A percentile compares a stretch with the other conserved stretches of the same genome.
These are phyloP conservation scores for Acanthopleura granulata DNA, from an alignment of 2,888 invertebrate genomes.

Conservation along the genomic window DNA sequence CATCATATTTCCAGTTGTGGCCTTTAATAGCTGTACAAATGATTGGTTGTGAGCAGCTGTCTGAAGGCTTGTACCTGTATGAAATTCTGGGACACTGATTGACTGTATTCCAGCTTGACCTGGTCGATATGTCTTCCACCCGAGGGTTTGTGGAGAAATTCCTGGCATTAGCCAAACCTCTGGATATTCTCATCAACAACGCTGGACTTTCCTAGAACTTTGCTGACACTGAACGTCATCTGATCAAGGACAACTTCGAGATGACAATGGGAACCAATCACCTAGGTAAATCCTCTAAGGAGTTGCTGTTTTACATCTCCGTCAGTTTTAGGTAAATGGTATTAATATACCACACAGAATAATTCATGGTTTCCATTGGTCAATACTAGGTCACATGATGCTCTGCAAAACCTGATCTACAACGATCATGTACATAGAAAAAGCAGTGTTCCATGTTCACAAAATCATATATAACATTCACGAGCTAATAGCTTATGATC, in stretches of 20 bases:
- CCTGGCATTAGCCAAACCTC: slow-evolving; percentile 53
- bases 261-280: slow-evolving; percentile 58
- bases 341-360: too few species aligned
- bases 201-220: slow-evolving; percentile 80
- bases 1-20: too few species aligned
- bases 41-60: background rate
- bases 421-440: too few species aligned
- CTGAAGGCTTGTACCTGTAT: background rate
- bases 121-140: slow-evolving; percentile 47
- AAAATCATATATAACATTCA: too few species aligned
- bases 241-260: slow-evolving; percentile 58
- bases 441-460: too few species aligned
- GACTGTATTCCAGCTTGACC: slow-evolving; percentile 44
- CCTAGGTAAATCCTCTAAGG: slow-evolving; percentile 42
- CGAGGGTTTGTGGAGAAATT: slow-evolving; percentile 58
- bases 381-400: too few species aligned
- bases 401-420: too few species aligned
- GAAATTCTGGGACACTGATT: background rate
- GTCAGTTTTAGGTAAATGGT: too few species aligned
- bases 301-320: too few species aligned
- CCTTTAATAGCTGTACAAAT: background rate
- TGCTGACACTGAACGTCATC: slow-evolving; percentile 37
- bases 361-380: too few species aligned
- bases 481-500: too few species aligned
- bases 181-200: slow-evolving; percentile 90